These are phyloP conservation scores for Lamellibrachia columna DNA, from an alignment of 2,888 invertebrate species.

Conservation along the genomic window DNA sequence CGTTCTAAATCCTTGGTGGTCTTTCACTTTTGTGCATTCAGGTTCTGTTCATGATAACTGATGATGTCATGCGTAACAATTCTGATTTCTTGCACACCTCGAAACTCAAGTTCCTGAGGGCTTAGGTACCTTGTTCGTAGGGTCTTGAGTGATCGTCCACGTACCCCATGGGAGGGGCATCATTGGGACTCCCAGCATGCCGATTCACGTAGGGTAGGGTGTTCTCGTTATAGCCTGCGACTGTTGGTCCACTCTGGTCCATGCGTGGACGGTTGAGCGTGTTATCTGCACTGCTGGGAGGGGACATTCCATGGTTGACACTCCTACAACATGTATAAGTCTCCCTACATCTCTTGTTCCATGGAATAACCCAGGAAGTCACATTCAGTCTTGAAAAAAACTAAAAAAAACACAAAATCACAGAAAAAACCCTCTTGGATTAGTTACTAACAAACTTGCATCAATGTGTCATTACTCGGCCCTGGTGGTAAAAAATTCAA, in stretches of 20 bases:
- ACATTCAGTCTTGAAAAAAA: background rate
- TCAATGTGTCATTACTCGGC: too few species aligned
- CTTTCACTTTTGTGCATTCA: too few species aligned
- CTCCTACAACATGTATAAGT: background rate
- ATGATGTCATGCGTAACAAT: too few species aligned
- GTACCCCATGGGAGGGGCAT: background rate
- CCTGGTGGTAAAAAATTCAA: too few species aligned
- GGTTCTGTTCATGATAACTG: too few species aligned
- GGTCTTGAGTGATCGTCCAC: slow-evolving; percentile 23
- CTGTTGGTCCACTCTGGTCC: slow-evolving; percentile 40
- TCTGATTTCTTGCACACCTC: too few species aligned
- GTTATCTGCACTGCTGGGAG: slow-evolving; percentile 40
- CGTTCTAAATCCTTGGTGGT: too few species aligned
- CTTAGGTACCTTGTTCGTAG: background rate
- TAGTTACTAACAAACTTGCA: too few species aligned
- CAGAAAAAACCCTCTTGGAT: too few species aligned
- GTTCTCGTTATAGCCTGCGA: slow-evolving; percentile 38
- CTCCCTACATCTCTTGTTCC: too few species aligned
- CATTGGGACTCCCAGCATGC: background rate
- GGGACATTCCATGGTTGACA: slow-evolving; percentile 23
- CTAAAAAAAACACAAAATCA: background rate
- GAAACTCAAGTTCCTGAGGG: too few species aligned
- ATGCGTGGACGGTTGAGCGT: slow-evolving; percentile 43
- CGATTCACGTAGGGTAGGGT: slow-evolving; percentile 31
- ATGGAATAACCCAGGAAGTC: background rate